phyloP scores from a whole-genome alignment of 2,113 vertebrate genomes.

The Takifugu bimaculatus region DNA sequence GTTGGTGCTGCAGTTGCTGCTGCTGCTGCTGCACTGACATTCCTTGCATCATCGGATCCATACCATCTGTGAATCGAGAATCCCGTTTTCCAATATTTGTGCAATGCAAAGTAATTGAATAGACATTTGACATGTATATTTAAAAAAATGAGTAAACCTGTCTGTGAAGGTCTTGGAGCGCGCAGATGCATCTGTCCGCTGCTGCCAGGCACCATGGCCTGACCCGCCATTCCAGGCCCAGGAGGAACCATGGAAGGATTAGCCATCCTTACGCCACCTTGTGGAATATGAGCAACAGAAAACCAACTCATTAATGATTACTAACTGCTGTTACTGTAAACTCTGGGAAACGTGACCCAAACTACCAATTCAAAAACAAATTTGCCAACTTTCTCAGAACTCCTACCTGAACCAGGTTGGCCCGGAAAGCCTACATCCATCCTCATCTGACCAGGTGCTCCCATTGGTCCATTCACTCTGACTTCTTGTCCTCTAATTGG shows the following conservation, averaged over 20 bases:
- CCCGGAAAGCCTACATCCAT: constrained; percentile 86
- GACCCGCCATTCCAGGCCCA: constrained; percentile 80
- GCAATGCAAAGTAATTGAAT: background rate
- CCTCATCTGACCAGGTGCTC: constrained; percentile 79
- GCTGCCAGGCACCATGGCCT: constrained; percentile 81
- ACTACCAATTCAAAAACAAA: background rate
- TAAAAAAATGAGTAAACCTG: constrained; percentile 77
- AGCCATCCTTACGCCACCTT: constrained; percentile 79
- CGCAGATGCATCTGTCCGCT: constrained; percentile 88
- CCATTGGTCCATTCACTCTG: constrained; percentile 91
- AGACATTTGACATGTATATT: background rate
- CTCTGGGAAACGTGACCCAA: too few species aligned
- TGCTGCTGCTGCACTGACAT: constrained; percentile 83
- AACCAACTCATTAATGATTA: background rate
- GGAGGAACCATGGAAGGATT: constrained; percentile 89
- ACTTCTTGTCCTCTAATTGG: constrained; percentile 91
- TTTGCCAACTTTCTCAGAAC: background rate
- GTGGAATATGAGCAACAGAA: constrained; percentile 6
- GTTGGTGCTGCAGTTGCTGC: constrained; percentile 82
- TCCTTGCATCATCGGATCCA: constrained; percentile 90
- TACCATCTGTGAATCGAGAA: constrained; percentile 74
- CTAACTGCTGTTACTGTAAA: background rate
- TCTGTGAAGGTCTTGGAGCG: constrained; percentile 83
- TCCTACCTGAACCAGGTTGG: constrained; percentile 84
- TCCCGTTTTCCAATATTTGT: background rate